Percentiles rank a stretch among this genome's conserved stretches.
Evolutionary conservation across 2,888 invertebrate genomes (phyloP).

Genomic region (Cartodere bifasciata): DNA sequence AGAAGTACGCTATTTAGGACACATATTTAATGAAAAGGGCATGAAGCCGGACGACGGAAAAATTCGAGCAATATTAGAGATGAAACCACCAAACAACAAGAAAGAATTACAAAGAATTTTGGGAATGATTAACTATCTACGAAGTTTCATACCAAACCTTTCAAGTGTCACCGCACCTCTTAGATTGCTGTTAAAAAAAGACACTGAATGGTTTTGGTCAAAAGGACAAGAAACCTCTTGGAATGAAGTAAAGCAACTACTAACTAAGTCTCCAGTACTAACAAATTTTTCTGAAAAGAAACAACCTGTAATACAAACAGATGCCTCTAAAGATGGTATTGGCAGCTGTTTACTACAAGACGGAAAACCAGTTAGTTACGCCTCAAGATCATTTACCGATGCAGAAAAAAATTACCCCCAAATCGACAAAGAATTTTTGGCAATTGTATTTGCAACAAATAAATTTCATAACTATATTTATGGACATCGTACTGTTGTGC

Average conservation of each 20-base stretch:
- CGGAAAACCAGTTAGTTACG: constrained; percentile 24
- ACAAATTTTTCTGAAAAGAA: constrained; percentile 22
- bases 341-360: constrained; percentile 18
- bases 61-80: constrained; percentile 2
- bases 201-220: constrained; percentile 14
- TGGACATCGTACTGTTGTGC: constrained; percentile 16
- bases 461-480: constrained; percentile 24
- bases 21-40: constrained; percentile 16
- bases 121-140: constrained; percentile 17
- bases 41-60: constrained; percentile 6
- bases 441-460: constrained; percentile 24
- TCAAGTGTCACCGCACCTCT: constrained; percentile 15
- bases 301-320: constrained; percentile 17
- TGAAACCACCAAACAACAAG: constrained; percentile 4
- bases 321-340: constrained; percentile 17
- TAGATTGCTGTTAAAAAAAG: constrained; percentile 13
- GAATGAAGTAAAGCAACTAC: constrained; percentile 11
- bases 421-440: constrained; percentile 30
- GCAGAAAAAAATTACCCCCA: constrained; percentile 26
- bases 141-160: constrained; percentile 17
- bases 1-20: constrained; percentile 20
- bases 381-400: constrained; percentile 22
- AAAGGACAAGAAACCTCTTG: constrained; percentile 18
- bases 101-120: constrained; percentile 11
- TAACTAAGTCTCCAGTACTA: constrained; percentile 20